Base-by-base conservation (phyloP, 1,140 invertebrate genomes). In the Drosophila asahinai region DNA sequence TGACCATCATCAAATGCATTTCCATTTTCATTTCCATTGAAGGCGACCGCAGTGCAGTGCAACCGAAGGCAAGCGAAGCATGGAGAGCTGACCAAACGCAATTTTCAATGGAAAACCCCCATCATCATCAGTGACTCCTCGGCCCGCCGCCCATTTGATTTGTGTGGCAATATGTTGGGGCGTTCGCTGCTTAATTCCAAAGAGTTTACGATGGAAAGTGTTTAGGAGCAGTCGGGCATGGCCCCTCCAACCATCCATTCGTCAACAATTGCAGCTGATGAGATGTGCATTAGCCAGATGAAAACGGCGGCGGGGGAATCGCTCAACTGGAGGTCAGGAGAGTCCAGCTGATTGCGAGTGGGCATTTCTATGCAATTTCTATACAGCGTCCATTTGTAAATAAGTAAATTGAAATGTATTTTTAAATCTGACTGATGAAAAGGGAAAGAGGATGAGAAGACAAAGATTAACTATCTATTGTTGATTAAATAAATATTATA, bases 121-220 rank as follows among this genome's bases (percentile, higher is more conserved):
- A n/a, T 12, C 38, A 15, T 51, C 19, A 22, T 55, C 33, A 51
- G 30, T 61, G 14, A 12, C 12, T 55, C 40, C 19, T 33, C 25
- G 17, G 17, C 49, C 49, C 42, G 1, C 33, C 25, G 19, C 19
- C 36, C 38, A 60, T 40, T 63, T 71, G 75, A 86, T 79, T 77
- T 74, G 60, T 72, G 75, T 33, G 58, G 58, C 63, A 75, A 77
- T 54, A 51, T 72, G 65, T 59, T 51, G 67, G 27, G 19, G 67
- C 54, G 19, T 38, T 72, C 11, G 54, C 52, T 54, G 59, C 25
- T 79, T 43, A 59, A 71, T 64, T 79, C 67, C 30, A 58, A 42
- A 54, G 75, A 79, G 77, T 79, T 79, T 72, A 79, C 77, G 66
- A 79, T 79, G 59, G 77, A 79, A 79, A 79, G 77, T 79, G 54